These are phyloP conservation scores for Acanthiza pusilla DNA, from an alignment of 2,797 vertebrate species.

Conservation along the genomic window DNA sequence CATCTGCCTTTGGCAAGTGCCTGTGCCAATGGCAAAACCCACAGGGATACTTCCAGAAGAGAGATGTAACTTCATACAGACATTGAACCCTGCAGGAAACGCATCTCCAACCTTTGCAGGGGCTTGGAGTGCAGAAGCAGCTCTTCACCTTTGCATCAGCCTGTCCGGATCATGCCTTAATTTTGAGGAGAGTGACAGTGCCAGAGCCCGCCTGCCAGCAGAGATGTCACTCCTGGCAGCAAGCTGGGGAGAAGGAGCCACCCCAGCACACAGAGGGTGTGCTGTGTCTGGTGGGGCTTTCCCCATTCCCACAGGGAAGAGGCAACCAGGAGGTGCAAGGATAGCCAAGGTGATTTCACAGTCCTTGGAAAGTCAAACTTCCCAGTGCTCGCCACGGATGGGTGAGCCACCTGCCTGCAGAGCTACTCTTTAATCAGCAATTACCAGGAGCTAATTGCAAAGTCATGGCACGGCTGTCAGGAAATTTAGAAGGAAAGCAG, in stretches of 20 bases:
- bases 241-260: neutral
- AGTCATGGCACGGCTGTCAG: neutral
- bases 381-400: neutral
- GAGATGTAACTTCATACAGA: neutral
- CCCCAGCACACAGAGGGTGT: neutral
- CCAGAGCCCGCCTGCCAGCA: neutral
- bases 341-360: neutral
- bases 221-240: neutral
- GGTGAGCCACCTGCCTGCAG: neutral
- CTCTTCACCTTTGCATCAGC: neutral
- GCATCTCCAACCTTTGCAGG: neutral
- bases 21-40: fast-evolving
- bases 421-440: neutral
- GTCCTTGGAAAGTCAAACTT: neutral
- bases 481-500: neutral
- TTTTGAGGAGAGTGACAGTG: fast-evolving
- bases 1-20: fast-evolving
- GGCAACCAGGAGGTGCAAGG: neutral
- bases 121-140: neutral
- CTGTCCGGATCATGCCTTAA: neutral
- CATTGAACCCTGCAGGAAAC: neutral
- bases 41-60: neutral
- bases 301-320: neutral
- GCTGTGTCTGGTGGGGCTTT: neutral
- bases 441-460: neutral